Base-by-base conservation (phyloP, 2,797 vertebrate species). In the Crocodylus rhombifer region DNA sequence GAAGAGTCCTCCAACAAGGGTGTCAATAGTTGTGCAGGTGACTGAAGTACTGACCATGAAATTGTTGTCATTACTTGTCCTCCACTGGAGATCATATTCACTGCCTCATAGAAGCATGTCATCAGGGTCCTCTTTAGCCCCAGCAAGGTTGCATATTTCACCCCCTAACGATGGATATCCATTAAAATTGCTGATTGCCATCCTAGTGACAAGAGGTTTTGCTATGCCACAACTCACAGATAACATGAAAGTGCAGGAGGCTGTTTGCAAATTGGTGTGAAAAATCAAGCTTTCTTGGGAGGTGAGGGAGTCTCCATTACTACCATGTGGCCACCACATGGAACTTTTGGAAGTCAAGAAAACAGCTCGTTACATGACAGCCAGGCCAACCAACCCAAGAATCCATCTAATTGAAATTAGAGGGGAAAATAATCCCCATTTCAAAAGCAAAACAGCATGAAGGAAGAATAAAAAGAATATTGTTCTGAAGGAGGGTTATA, bases 261-360 rank as follows among this genome's bases (percentile, higher is more conserved):
- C n/a, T 62, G 7, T 61, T 90, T 76, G 77, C 21, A 58, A 84
- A 64, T 1, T n/a, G 18, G 64, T 77, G 28, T 28, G 17, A 67
- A 63, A 57, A 92, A 60, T 84, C 57, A n/a, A 21, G 75, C 33
- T 51, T 42, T 86, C 25, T 28, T 92, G 15, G 5, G 71, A 81
- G 74, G 3, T 77, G 20, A 60, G 57, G 61, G 30, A 69, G 84
- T 73, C 65, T 77, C 74, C 57, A 4, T 12, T 2, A 2, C 56
- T 7, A 89, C 74, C 92, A 95, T 51, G 69, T 86, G 76, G 15
- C 86, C 5, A 60, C 18, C 57, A 77, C 60, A 26, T 26, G 58
- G 86, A 85, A 81, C 60, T 93, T 93, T 64, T 88, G 55, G 57
- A 93, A 65, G 73, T 64, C 18, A 55, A 17, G 2, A 33, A n/a